Conservation (phyloP, 2,797 vertebrate genomes). For the Hydrolagus colliei region DNA sequence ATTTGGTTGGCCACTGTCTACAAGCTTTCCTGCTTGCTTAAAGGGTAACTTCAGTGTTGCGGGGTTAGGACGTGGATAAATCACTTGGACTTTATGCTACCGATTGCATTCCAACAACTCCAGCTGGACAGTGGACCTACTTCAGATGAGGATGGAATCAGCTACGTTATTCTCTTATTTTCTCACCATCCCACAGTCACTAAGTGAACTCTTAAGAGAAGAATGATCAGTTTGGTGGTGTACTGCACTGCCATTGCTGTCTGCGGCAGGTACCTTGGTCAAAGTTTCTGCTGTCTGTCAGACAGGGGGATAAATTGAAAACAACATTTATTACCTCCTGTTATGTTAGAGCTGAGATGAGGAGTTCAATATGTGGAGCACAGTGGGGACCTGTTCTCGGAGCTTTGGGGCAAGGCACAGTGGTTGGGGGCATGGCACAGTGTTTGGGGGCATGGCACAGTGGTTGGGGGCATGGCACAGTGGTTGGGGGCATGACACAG, state of each 20-base stretch:
- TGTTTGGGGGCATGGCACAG: not conserved
- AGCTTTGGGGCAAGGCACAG: not conserved
- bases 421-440: not conserved
- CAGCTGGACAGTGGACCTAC: too few relatives aligned
- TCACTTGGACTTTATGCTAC: too few relatives aligned
- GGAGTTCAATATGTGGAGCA: not conserved
- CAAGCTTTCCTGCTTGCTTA: too few relatives aligned
- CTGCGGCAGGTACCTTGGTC: not conserved
- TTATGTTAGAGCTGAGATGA: not conserved
- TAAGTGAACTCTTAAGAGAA: not conserved
- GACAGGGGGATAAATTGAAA: not conserved
- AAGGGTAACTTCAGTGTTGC: too few relatives aligned
- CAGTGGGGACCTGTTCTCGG: not conserved
- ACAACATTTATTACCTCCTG: not conserved
- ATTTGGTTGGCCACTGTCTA: too few relatives aligned
- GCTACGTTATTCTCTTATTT: not conserved
- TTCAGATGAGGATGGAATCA: not conserved
- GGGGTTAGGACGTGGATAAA: too few relatives aligned
- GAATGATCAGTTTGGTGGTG: not conserved
- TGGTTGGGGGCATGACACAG: too few relatives aligned
- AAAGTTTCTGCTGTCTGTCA: not conserved
- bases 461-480: not conserved
- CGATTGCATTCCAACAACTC: too few relatives aligned
- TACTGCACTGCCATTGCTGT: not conserved
- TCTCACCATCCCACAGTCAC: not conserved